These are phyloP conservation scores for Zeuzera pyrina DNA, from an alignment of 2,888 invertebrate species.

Conservation along the genomic window DNA sequence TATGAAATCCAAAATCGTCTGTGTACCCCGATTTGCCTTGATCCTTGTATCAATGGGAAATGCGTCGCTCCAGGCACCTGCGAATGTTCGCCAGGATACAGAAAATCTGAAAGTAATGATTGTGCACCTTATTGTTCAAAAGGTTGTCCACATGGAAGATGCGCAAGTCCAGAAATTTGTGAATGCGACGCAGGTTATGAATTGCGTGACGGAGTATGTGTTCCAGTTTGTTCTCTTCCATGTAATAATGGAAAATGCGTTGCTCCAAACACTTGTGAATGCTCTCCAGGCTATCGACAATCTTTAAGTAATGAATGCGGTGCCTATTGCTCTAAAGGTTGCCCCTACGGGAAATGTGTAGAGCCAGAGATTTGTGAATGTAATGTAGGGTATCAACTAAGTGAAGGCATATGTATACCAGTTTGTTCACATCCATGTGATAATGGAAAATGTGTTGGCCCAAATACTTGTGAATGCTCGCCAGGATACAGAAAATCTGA, in stretches of 20 bases:
- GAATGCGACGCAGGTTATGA: slow-evolving; percentile 18
- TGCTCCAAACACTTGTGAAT: slow-evolving; percentile 52
- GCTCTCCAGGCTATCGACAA: slow-evolving; percentile 30
- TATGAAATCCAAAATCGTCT: slow-evolving; percentile 21
- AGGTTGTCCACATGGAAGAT: slow-evolving; percentile 24
- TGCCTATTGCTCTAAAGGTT: slow-evolving; percentile 17
- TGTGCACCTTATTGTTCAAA: slow-evolving; percentile 27
- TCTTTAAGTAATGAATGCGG: slow-evolving; percentile 5
- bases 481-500: slow-evolving; percentile 36
- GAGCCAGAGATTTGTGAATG: slow-evolving; percentile 35
- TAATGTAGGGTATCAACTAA: slow-evolving; percentile 23
- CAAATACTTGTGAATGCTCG: slow-evolving; percentile 57
- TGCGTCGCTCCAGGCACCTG: slow-evolving; percentile 63
- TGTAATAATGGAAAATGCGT: slow-evolving; percentile 58
- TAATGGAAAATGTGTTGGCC: slow-evolving; percentile 61
- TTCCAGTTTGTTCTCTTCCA: slow-evolving; percentile 42
- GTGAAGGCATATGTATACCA: slow-evolving; percentile 36
- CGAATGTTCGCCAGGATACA: slow-evolving; percentile 50
- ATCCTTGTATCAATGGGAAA: slow-evolving; percentile 58
- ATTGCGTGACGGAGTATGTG: slow-evolving; percentile 25
- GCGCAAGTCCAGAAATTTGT: slow-evolving; percentile 24
- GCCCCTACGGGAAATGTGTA: slow-evolving; percentile 25
- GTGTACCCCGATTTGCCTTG: slow-evolving; percentile 51
- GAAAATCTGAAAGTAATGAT: slow-evolving; percentile 18
- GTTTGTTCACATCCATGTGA: slow-evolving; percentile 55